Conservation (phyloP, 2,113 vertebrate species). For the Chiloscyllium plagiosum region DNA sequence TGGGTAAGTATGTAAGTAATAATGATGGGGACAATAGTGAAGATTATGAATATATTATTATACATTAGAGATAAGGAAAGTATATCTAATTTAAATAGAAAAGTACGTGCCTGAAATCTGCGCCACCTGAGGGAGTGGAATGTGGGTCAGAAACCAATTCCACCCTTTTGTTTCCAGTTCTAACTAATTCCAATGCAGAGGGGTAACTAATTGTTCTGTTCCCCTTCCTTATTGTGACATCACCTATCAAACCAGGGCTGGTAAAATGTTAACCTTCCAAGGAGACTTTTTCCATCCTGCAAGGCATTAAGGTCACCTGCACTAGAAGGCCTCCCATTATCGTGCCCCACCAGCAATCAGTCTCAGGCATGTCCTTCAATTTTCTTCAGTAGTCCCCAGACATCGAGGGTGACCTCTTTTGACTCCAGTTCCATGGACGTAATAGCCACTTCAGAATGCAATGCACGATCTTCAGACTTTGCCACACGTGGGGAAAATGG, state of each 20-base stretch:
- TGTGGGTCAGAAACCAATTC: background rate
- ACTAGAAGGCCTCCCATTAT: background rate
- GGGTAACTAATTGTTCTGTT: background rate
- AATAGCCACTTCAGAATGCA: too few relatives aligned
- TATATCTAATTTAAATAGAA: background rate
- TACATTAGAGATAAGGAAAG: background rate
- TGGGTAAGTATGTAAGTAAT: background rate
- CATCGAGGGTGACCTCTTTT: too few relatives aligned
- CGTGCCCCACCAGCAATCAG: background rate
- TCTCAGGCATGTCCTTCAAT: background rate
- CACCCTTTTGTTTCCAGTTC: background rate
- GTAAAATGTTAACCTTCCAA: background rate
- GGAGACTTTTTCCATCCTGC: background rate
- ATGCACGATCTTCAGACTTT: too few relatives aligned
- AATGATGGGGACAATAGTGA: background rate
- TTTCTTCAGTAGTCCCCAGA: too few relatives aligned
- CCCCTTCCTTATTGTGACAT: background rate
- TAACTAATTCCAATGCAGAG: background rate
- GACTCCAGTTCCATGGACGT: too few relatives aligned
- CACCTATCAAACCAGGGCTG: background rate
- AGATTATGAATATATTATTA: background rate
- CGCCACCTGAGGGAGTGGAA: background rate
- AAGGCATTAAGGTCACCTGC: background rate
- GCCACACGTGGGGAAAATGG: too few relatives aligned
- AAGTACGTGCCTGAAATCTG: background rate